Base-by-base conservation (phyloP, 2,797 vertebrate species). In the Danio tinwini region DNA sequence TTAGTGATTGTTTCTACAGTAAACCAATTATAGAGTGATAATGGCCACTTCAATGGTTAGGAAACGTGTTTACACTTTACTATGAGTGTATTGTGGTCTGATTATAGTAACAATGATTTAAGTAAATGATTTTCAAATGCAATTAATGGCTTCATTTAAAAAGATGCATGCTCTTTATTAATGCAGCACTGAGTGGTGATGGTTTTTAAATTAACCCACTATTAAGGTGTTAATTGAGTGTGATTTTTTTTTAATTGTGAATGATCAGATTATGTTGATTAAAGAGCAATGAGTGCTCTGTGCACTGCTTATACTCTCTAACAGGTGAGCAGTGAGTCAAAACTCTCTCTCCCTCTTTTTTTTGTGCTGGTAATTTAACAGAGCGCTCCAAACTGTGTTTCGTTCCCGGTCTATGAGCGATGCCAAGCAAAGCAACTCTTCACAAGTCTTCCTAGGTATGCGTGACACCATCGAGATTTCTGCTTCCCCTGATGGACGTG, bases 371-470 rank as follows among this genome's bases (percentile, higher is more conserved):
- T 44, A 29, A 70, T 78, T 70, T 78, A 78, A 70, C 50, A 47
- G 52, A 64, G 70, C 39, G 50, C 52, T 19, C 14, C 44, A 58
- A 67, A 65, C 78, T 67, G 13, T 16, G 61, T 58, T 65, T 65
- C 50, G 16, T 58, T 80, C 78, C 50, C 78, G 37, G 70, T 59
- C 42, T 7, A 13, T 10, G 61, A 53, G 40, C n/a, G 39, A 70
- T 79, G 81, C 76, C 81, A 83, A 80, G 73, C 67, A 76, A 80
- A 83, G 82, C 82, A 80, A 64, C 67, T 67, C 61, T 42, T 67
- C 44, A 7, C 52, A 52, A 71, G 78, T 40, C 39, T 13, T 71
- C 44, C 50, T 45, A 56, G 71, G 65, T 52, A 78, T 78, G 76
- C 55, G 55, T 78, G 76, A 78, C 76, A 78, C 67, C 45, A 37